Percentiles rank a stretch among this genome's conserved stretches.
Conservation (phyloP, 2,113 vertebrate genomes). For the Dicentrarchus labrax region DNA sequence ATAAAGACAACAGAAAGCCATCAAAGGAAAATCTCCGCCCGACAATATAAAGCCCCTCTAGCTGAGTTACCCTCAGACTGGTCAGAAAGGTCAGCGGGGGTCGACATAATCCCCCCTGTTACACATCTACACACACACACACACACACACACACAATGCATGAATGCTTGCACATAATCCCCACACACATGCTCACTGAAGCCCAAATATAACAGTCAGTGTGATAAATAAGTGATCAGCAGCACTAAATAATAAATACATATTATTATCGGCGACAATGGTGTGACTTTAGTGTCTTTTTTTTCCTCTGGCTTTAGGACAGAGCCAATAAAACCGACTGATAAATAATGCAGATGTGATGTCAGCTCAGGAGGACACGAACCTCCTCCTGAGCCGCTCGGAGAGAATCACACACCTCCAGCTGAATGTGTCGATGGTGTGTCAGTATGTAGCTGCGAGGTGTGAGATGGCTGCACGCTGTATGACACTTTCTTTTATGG, state of each 20-base stretch:
- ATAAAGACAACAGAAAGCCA: slow-evolving; percentile 8
- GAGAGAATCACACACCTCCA: slow-evolving; percentile 21
- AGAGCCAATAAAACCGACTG: slow-evolving; percentile 17
- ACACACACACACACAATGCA: slow-evolving; percentile 11
- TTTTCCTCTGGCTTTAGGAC: slow-evolving; percentile 31
- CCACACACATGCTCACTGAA: slow-evolving; percentile 32
- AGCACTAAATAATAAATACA: slow-evolving; percentile 78
- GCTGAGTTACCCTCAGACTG: slow-evolving; percentile 2
- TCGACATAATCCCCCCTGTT: slow-evolving; percentile 26
- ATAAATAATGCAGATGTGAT: slow-evolving; percentile 48
- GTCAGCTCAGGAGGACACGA: background rate
- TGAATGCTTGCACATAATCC: slow-evolving; percentile 48
- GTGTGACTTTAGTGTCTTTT: slow-evolving; percentile 41
- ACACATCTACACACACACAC: slow-evolving; percentile 4
- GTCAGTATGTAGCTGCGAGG: slow-evolving; percentile 62
- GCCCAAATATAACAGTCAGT: slow-evolving; percentile 47
- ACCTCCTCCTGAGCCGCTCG: background rate
- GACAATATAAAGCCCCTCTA: background rate
- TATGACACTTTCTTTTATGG: slow-evolving; percentile 56
- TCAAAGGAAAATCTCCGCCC: background rate
- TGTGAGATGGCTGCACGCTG: slow-evolving; percentile 53
- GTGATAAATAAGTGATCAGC: slow-evolving; percentile 74
- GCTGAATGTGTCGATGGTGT: slow-evolving; percentile 46
- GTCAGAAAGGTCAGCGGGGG: slow-evolving; percentile 35
- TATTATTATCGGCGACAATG: slow-evolving; percentile 54